These are phyloP conservation scores for Caenorhabditis sp. DNA, from an alignment of 2,888 invertebrate species.

Conservation along the genomic window DNA sequence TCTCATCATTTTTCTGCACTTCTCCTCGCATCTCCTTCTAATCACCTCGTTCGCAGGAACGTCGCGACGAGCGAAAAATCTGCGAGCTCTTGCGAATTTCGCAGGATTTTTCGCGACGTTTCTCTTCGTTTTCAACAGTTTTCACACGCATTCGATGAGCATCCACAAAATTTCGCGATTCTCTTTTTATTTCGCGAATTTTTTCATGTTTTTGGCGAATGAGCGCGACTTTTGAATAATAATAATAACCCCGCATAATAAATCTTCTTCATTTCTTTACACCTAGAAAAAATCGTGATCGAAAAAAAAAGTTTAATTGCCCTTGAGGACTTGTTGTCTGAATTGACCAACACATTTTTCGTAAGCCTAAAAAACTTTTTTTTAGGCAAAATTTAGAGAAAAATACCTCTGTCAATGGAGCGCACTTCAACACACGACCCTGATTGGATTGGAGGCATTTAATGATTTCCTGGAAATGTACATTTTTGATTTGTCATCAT, in stretches of 20 bases:
- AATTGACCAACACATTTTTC: constrained; percentile 61
- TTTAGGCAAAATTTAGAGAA: background rate
- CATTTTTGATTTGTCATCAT: background rate
- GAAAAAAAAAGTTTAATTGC: constrained; percentile 24
- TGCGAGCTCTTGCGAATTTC: background rate
- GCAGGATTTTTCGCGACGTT: background rate
- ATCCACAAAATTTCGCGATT: background rate
- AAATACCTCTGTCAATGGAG: constrained; percentile 50
- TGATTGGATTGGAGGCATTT: constrained; percentile 60
- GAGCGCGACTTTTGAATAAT: background rate
- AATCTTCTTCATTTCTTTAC: background rate
- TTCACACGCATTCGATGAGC: background rate
- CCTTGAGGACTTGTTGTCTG: constrained; percentile 60
- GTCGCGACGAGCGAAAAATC: background rate
- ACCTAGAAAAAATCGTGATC: background rate
- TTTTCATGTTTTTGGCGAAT: background rate
- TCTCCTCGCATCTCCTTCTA: background rate
- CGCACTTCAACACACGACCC: constrained; percentile 61
- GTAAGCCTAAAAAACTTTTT: constrained; percentile 36
- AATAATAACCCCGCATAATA: background rate
- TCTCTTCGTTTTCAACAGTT: background rate
- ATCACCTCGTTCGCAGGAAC: background rate
- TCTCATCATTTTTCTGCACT: background rate
- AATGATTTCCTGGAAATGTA: constrained; percentile 60
- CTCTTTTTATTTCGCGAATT: background rate